phyloP scores from a whole-genome alignment of 1,140 invertebrate genomes.

The Cotesia typhae region DNA sequence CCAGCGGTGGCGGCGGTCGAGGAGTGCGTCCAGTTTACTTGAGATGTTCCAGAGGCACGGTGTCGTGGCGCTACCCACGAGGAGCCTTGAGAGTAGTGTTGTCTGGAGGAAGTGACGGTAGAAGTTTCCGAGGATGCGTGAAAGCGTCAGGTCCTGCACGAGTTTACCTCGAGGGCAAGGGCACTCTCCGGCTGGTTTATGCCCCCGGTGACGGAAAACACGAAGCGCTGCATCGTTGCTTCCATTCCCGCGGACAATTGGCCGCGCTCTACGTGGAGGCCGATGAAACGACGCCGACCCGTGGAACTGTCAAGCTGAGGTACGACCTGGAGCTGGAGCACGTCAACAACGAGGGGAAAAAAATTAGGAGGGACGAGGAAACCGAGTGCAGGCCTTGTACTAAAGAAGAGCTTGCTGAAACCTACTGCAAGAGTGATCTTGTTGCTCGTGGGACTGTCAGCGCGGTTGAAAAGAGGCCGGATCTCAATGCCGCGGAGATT shows the following conservation, averaged over 20 bases:
- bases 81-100: slow-evolving; percentile 78
- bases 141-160: slow-evolving; percentile 71
- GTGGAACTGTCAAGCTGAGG: slow-evolving; percentile 68
- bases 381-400: slow-evolving; percentile 81
- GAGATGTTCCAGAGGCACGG: slow-evolving; percentile 75
- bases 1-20: slow-evolving; percentile 63
- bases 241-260: slow-evolving; percentile 73
- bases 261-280: slow-evolving; percentile 80
- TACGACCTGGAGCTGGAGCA: slow-evolving; percentile 72
- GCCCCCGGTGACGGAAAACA: slow-evolving; percentile 70
- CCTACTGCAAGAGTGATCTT: slow-evolving; percentile 83
- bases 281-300: slow-evolving; percentile 52
- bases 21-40: slow-evolving; percentile 82
- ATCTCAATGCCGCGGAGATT: slow-evolving; percentile 73
- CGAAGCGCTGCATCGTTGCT: slow-evolving; percentile 68
- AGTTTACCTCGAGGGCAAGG: slow-evolving; percentile 75
- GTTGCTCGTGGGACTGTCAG: slow-evolving; percentile 76
- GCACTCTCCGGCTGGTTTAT: slow-evolving; percentile 72
- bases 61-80: slow-evolving; percentile 79
- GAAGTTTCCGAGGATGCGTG: slow-evolving; percentile 77
- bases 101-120: slow-evolving; percentile 67
- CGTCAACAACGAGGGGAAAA: slow-evolving; percentile 37
- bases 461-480: slow-evolving; percentile 70
- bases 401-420: slow-evolving; percentile 76
- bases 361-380: slow-evolving; percentile 51